phyloP scores from a whole-genome alignment of 2,113 vertebrate species.

The Eleginops maclovinus region DNA sequence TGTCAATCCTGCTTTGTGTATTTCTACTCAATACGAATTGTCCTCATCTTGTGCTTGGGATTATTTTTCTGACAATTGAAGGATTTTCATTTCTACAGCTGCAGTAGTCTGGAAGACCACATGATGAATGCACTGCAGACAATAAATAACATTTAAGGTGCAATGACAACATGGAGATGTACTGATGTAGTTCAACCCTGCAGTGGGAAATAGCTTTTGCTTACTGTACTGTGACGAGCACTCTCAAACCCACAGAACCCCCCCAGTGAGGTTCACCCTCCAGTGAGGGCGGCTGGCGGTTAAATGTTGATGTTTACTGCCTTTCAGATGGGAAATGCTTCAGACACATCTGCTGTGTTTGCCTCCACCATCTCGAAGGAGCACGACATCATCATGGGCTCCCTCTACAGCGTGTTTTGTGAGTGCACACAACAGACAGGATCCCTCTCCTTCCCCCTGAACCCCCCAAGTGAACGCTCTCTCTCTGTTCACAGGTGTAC shows the following conservation, averaged over 20 bases:
- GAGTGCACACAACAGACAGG: constrained; percentile 62
- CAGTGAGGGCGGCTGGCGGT: background rate
- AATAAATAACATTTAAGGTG: background rate
- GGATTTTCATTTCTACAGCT: constrained; percentile 40
- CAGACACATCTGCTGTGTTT: constrained; percentile 78
- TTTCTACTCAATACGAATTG: constrained; percentile 25
- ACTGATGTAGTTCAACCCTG: background rate
- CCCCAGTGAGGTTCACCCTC: no score
- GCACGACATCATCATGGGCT: constrained; percentile 87
- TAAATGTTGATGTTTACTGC: background rate
- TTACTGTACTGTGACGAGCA: background rate
- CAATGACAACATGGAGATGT: background rate
- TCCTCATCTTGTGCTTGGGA: constrained; percentile 41
- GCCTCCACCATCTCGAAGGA: constrained; percentile 85
- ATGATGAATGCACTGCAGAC: background rate
- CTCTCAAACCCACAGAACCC: background rate
- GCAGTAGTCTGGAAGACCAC: background rate
- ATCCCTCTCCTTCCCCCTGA: background rate
- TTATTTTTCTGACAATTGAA: constrained; percentile 36
- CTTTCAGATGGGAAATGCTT: constrained; percentile 86
- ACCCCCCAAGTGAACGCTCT: background rate
- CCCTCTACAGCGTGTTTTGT: constrained; percentile 85
- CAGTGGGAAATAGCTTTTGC: background rate
- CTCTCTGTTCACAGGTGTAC: constrained; percentile 67
- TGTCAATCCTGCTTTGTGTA: constrained; percentile 34